Evolutionary conservation across 2,113 vertebrate genomes (phyloP).

Genomic region (Nematolebias whitei): DNA sequence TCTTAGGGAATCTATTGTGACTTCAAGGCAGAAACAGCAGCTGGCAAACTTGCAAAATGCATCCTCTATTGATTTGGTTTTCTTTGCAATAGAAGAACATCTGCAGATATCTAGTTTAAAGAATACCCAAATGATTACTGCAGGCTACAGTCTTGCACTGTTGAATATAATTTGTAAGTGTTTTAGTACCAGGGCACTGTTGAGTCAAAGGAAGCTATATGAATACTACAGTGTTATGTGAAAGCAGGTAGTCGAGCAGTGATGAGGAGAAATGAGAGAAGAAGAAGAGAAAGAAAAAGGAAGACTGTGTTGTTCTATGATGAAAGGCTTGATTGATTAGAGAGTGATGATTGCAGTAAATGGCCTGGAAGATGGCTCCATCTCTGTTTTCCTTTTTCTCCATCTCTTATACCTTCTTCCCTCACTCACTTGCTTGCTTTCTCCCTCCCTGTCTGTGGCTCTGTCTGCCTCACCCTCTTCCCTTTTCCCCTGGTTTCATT

Average conservation of each 20-base stretch:
- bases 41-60: conserved; percentile 11
- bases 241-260: conserved; percentile 54
- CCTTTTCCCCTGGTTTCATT: conserved; percentile 76
- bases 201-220: conserved; percentile 29
- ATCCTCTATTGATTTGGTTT: neutral
- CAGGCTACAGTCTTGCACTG: neutral
- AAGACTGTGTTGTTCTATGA: conserved; percentile 78
- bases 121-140: neutral
- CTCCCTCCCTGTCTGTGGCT: conserved; percentile 30
- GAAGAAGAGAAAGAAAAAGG: conserved; percentile 40
- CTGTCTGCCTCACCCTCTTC: conserved; percentile 53
- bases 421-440: conserved; percentile 52
- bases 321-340: conserved; percentile 85
- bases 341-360: conserved; percentile 85
- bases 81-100: neutral
- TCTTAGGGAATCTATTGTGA: conserved; percentile 19
- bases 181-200: conserved; percentile 1
- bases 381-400: conserved; percentile 72
- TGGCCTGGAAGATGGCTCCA: conserved; percentile 83
- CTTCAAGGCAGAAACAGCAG: neutral
- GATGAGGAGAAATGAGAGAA: conserved; percentile 31
- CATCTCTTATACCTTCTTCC: conserved; percentile 62
- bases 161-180: conserved; percentile 2
- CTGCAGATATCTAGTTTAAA: neutral
- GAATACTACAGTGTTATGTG: conserved; percentile 44